phyloP scores from a whole-genome alignment of 2,888 invertebrate genomes.

The Gymnoscelis rufifasciata region DNA sequence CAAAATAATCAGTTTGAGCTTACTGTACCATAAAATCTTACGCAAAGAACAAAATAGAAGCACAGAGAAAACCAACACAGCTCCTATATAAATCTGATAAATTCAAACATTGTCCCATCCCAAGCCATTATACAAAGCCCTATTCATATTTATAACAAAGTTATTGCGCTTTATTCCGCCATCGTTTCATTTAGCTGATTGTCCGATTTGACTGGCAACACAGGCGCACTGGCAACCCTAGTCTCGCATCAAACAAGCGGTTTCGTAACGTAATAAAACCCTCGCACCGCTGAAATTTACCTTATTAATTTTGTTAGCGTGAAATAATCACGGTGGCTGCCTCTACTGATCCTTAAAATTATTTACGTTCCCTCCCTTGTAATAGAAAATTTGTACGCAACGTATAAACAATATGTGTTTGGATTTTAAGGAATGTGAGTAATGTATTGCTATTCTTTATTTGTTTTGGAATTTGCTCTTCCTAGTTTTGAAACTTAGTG shows the following conservation, averaged over 20 bases:
- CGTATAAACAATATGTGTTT: conserved; percentile 21
- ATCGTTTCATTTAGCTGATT: conserved; percentile 10
- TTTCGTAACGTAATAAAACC: conserved; percentile 54
- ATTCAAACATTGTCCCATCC: too few species aligned
- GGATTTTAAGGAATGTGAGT: conserved; percentile 19
- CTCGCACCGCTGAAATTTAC: conserved; percentile 54
- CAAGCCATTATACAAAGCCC: background rate
- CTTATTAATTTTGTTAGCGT: conserved; percentile 69
- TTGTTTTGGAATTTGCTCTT: conserved; percentile 16
- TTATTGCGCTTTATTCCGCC: background rate
- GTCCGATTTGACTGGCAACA: conserved; percentile 16
- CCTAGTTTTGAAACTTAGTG: too few species aligned
- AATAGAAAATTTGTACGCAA: conserved; percentile 35
- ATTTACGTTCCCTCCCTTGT: conserved; percentile 50
- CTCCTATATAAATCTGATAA: background rate
- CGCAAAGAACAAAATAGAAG: too few species aligned
- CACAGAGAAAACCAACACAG: too few species aligned
- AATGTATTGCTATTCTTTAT: conserved; percentile 24
- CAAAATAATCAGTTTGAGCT: too few species aligned
- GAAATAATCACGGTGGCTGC: conserved; percentile 61
- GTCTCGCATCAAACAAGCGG: conserved; percentile 53
- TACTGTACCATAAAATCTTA: too few species aligned
- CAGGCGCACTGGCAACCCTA: conserved; percentile 18
- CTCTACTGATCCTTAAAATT: conserved; percentile 61
- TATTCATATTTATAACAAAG: background rate